Evolutionary conservation across 2,797 vertebrate genomes (phyloP), one percentile per base, ranked within the genome.

Genomic region (Phrynocephalus vlangalii): DNA sequence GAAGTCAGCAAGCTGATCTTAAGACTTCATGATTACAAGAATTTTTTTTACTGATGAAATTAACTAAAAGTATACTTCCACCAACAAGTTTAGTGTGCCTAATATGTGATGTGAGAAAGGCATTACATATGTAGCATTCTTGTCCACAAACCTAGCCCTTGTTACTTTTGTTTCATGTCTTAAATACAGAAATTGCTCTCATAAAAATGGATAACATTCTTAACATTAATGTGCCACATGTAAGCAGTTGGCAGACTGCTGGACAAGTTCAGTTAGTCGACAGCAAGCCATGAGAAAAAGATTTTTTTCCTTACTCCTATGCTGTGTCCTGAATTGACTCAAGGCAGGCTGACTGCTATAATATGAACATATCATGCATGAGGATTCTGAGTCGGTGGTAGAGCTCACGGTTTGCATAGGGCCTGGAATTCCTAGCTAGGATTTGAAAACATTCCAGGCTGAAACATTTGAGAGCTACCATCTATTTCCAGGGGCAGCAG

Each of bases 1-100:
- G 85, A 91, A 95, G 91, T 83, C 90, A 89, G 93, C 70, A 56
- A 88, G 87, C 67, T 0, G 0, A 66, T 80, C 1, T 30, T 79
- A 50, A 90, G 76, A 68, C 86, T 90, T 38, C 86, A 84, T 26
- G 83, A 26, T 72, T 13, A 83, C 83, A 67, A 84, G 16, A 5
- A 3, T 6, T 30, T 28, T 30, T 78, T 60, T 33, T 48, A 70
- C 28, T 63, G 13, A 1, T n/a, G 30, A 86, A 88, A 90, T 88
- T 91, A 78, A 75, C 70, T 83, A 6, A 7, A 91, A 92, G 56
- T 84, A 28, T 38, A 82, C 60, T 92, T 91, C 1, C 66, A 89
- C 16, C 26, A 85, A 6, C 24, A 82, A 70, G 83, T 77, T 82
- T 48, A 86, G 30, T 60, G 26, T 68, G 24, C 22, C 82, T 18